Evolutionary conservation across 2,797 vertebrate genomes (phyloP).

Genomic region (Pseudocheirus occidentalis): DNA sequence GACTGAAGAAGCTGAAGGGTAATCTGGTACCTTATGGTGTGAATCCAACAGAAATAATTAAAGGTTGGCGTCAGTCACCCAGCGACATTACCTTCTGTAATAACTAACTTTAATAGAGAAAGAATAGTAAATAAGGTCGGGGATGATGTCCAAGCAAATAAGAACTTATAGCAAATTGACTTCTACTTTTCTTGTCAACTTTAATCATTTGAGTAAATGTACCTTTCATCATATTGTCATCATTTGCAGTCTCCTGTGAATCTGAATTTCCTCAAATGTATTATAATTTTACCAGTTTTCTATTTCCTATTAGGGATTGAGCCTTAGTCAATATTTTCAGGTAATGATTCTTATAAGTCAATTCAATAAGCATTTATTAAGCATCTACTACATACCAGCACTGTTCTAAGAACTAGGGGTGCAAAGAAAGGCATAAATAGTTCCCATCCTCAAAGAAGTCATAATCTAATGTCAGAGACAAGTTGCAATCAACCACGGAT

Average conservation of each 20-base stretch:
- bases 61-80: background rate
- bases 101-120: background rate
- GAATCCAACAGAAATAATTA: background rate
- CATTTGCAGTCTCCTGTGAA: slow-evolving; percentile 29
- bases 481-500: background rate
- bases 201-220: background rate
- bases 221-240: background rate
- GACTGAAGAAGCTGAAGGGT: background rate
- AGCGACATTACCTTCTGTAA: background rate
- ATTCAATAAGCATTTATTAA: background rate
- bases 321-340: slow-evolving; percentile 30
- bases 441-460: background rate
- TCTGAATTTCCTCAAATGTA: background rate
- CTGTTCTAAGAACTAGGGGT: background rate
- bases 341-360: background rate
- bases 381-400: background rate
- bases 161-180: background rate
- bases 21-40: background rate
- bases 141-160: background rate
- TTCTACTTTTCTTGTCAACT: background rate
- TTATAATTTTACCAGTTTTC: slow-evolving; percentile 31
- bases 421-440: background rate
- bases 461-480: background rate
- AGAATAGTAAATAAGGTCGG: background rate
- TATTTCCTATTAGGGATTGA: slow-evolving; percentile 24